Evolutionary conservation across 2,797 vertebrate species (phyloP).

Genomic region (Rhyacichthys aspro): DNA sequence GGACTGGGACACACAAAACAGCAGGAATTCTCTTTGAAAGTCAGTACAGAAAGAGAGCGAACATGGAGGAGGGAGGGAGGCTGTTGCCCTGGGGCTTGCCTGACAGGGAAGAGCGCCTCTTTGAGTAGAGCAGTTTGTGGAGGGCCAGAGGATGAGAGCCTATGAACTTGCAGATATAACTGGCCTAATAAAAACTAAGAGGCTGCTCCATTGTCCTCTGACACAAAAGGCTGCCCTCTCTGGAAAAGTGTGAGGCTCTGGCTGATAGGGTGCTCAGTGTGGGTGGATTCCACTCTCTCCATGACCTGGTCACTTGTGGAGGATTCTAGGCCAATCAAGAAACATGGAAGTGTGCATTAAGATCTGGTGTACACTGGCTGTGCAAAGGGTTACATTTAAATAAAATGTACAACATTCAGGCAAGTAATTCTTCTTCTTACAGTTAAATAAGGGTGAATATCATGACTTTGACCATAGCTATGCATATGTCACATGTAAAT

Average conservation of each 20-base stretch:
- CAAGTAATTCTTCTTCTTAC: slow-evolving; percentile 1
- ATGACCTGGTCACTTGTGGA: slow-evolving; percentile 66
- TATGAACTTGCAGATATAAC: slow-evolving; percentile 68
- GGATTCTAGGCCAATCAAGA: slow-evolving; percentile 59
- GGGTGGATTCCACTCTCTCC: slow-evolving; percentile 56
- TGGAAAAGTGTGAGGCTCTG: slow-evolving; percentile 39
- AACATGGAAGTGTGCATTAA: slow-evolving; percentile 34
- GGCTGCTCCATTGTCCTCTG: slow-evolving; percentile 65
- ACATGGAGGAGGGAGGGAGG: slow-evolving; percentile 59
- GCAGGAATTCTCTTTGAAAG: slow-evolving; percentile 76
- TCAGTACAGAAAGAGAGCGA: slow-evolving; percentile 53
- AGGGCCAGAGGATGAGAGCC: slow-evolving; percentile 67
- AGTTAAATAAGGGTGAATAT: slow-evolving; percentile 29
- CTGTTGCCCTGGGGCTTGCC: slow-evolving; percentile 58
- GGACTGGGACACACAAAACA: slow-evolving; percentile 69
- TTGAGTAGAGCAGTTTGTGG: slow-evolving; percentile 65
- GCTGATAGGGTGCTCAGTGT: slow-evolving; percentile 50
- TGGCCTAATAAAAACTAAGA: slow-evolving; percentile 62
- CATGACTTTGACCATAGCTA: slow-evolving; percentile 13
- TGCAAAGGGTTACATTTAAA: slow-evolving; percentile 33
- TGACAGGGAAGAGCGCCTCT: slow-evolving; percentile 58
- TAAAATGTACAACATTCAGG: slow-evolving; percentile 21
- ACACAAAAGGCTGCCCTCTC: slow-evolving; percentile 49
- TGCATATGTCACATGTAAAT: slow-evolving; percentile 31
- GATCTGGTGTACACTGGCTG: slow-evolving; percentile 11